Conservation (phyloP, 2,797 vertebrate species). For the Gobionotothen gibberifrons region DNA sequence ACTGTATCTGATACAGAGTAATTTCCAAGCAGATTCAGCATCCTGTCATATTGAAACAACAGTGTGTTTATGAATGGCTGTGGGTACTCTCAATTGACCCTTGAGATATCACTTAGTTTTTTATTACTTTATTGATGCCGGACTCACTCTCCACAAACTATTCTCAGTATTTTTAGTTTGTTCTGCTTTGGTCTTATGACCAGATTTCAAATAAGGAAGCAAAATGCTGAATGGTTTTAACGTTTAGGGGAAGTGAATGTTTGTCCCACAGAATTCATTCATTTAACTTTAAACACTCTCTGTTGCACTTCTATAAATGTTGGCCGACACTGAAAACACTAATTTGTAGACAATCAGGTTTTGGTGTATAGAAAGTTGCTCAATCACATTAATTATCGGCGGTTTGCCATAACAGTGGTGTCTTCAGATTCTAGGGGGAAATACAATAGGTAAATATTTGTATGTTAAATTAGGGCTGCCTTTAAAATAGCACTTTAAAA, state of each 20-base stretch:
- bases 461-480: too few relatives aligned
- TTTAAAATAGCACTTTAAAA: too few relatives aligned
- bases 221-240: conserved; percentile 48
- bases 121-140: neutral
- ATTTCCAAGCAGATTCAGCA: conserved; percentile 41
- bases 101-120: neutral
- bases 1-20: conserved; percentile 3
- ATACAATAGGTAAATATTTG: neutral
- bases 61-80: conserved; percentile 16
- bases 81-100: neutral
- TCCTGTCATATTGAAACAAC: conserved; percentile 10
- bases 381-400: neutral
- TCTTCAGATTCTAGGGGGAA: neutral
- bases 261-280: conserved; percentile 38
- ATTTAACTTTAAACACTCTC: neutral
- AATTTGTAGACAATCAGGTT: neutral
- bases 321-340: neutral
- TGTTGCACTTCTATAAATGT: conserved; percentile 13
- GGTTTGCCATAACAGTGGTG: neutral
- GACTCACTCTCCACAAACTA: neutral
- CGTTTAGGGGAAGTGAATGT: conserved; percentile 46
- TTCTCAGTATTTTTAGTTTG: neutral
- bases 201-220: conserved; percentile 26
- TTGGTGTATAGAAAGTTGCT: neutral
- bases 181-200: conserved; percentile 37